Evolutionary conservation across 2,797 vertebrate genomes (phyloP).

Genomic region (Novumbra hubbsi): DNA sequence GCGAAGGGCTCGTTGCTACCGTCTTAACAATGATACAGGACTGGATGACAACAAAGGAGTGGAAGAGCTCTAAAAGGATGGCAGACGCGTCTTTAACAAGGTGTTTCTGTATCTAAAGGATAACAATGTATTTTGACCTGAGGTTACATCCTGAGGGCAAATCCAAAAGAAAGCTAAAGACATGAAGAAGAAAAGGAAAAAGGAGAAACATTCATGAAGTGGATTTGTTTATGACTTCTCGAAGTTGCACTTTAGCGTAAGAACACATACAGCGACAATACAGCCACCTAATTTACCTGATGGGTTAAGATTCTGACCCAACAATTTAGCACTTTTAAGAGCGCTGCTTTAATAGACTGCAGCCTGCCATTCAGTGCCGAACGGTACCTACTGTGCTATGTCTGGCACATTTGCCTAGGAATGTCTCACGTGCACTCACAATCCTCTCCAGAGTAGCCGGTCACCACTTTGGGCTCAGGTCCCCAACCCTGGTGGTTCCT

Average conservation of each 20-base stretch:
- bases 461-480: constrained; percentile 82
- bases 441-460: constrained; percentile 91
- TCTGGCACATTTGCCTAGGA: background rate
- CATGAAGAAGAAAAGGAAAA: constrained; percentile 49
- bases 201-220: constrained; percentile 19
- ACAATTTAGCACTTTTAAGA: constrained; percentile 13
- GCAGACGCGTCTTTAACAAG: background rate
- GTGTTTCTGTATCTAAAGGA: background rate
- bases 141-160: constrained; percentile 69
- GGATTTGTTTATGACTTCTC: background rate
- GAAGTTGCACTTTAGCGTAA: background rate
- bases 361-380: background rate
- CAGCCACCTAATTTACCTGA: constrained; percentile 9
- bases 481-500: constrained; percentile 84
- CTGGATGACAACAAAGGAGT: background rate
- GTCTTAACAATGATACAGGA: background rate
- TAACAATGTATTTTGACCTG: constrained; percentile 56
- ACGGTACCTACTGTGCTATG: background rate
- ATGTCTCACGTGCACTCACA: constrained; percentile 74
- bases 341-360: background rate
- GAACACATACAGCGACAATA: background rate
- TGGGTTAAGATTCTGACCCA: constrained; percentile 26
- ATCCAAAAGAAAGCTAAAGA: constrained; percentile 75
- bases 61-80: background rate
- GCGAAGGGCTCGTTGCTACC: background rate